Evolutionary conservation across 2,888 invertebrate species (phyloP).

Genomic region (Hydriomena furcata): DNA sequence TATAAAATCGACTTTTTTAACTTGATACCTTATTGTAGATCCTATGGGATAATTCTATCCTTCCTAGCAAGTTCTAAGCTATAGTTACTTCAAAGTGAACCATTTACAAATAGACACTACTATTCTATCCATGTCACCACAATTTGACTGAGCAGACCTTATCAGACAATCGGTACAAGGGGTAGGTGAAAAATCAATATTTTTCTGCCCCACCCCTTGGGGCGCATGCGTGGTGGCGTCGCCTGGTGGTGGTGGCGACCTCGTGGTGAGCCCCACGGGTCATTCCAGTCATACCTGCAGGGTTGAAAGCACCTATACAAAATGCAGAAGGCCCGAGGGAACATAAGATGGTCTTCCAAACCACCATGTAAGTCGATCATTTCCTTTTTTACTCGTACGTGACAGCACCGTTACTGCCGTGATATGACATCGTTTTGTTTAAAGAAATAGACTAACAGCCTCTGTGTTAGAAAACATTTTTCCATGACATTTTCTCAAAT

Average conservation of each 20-base stretch:
- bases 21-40: too few species aligned
- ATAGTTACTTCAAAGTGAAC: neutral
- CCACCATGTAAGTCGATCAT: slow-evolving; percentile 46
- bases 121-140: slow-evolving; percentile 54
- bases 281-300: slow-evolving; percentile 61
- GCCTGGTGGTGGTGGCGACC: slow-evolving; percentile 66
- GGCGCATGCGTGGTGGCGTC: slow-evolving; percentile 73
- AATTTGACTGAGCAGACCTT: slow-evolving; percentile 76
- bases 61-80: too few species aligned
- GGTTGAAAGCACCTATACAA: slow-evolving; percentile 44
- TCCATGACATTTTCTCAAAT: too few species aligned
- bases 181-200: slow-evolving; percentile 74
- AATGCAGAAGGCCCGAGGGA: slow-evolving; percentile 3
- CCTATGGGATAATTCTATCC: too few species aligned
- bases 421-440: neutral
- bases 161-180: slow-evolving; percentile 73
- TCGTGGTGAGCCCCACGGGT: slow-evolving; percentile 42
- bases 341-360: slow-evolving; percentile 26
- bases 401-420: neutral
- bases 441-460: too few species aligned
- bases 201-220: slow-evolving; percentile 64
- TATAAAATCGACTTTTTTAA: too few species aligned
- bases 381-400: too few species aligned
- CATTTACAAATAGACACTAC: slow-evolving; percentile 20
- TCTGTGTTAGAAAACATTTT: too few species aligned